These are phyloP conservation scores for Philaethria dido DNA, from an alignment of 2,888 invertebrate genomes.

Conservation along the genomic window DNA sequence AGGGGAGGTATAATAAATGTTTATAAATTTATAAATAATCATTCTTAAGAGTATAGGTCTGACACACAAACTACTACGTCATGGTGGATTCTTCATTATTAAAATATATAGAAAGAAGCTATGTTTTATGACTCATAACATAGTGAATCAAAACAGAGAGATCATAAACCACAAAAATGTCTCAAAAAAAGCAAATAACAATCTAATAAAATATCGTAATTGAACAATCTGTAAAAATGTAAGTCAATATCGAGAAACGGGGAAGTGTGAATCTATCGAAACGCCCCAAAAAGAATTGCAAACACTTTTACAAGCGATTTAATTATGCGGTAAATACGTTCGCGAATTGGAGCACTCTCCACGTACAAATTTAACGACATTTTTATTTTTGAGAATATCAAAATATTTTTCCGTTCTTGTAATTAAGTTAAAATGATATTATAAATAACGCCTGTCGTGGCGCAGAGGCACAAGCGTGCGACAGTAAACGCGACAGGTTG, in stretches of 20 bases:
- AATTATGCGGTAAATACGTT: conserved; percentile 42
- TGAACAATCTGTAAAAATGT: conserved; percentile 22
- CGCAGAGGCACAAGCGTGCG: no score
- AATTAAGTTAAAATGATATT: conserved; percentile 1
- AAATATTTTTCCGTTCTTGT: conserved; percentile 17
- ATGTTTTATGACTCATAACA: no score
- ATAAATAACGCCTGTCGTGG: no score
- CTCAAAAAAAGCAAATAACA: background rate
- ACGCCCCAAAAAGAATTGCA: conserved; percentile 54
- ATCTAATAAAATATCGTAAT: conserved; percentile 9
- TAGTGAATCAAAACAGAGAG: no score
- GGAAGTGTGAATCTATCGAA: conserved; percentile 64
- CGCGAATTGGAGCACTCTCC: conserved; percentile 32
- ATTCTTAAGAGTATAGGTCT: no score
- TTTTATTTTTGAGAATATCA: conserved; percentile 13
- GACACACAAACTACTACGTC: no score
- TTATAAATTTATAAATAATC: no score
- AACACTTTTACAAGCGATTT: conserved; percentile 39
- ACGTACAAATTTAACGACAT: conserved; percentile 26
- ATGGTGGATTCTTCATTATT: no score
- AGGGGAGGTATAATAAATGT: no score
- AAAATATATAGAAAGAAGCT: no score
- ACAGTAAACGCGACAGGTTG: no score
- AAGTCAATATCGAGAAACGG: conserved; percentile 28
- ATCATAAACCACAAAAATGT: no score